phyloP scores from a whole-genome alignment of 2,113 vertebrate species.

The Tetrao urogallus region DNA sequence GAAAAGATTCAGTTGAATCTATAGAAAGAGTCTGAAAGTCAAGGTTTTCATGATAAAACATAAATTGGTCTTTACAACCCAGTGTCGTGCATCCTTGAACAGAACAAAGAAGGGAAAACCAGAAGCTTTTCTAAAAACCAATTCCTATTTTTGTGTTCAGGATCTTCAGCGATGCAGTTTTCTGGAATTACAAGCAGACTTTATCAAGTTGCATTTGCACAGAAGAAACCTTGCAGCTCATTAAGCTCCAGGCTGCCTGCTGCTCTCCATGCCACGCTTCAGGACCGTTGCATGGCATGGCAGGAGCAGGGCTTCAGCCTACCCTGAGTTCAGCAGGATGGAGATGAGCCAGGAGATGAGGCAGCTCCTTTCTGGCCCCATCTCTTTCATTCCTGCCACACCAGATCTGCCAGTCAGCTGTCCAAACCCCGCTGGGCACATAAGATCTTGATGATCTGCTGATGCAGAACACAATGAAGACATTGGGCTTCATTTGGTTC shows the following conservation, averaged over 20 bases:
- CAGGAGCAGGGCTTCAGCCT: neutral
- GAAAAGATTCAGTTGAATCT: constrained; percentile 71
- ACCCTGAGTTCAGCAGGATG: neutral
- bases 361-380: neutral
- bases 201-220: neutral
- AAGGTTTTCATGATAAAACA: constrained; percentile 56
- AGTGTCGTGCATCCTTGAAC: constrained; percentile 51
- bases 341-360: neutral
- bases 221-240: rapidly evolving
- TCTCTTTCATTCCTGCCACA: neutral
- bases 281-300: neutral
- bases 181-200: neutral
- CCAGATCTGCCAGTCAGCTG: neutral
- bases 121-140: neutral
- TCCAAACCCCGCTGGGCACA: rapidly evolving
- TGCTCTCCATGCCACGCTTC: rapidly evolving
- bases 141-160: neutral
- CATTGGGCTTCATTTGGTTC: rapidly evolving
- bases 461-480: neutral
- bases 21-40: constrained; percentile 47
- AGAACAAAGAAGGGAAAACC: constrained; percentile 47
- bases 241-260: neutral
- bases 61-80: constrained; percentile 64
- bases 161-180: neutral
- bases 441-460: neutral